A percentile compares a stretch with the other conserved stretches of the same genome.
phyloP scores from a whole-genome alignment of 2,113 vertebrate species.

The Hypomesus transpacificus region DNA sequence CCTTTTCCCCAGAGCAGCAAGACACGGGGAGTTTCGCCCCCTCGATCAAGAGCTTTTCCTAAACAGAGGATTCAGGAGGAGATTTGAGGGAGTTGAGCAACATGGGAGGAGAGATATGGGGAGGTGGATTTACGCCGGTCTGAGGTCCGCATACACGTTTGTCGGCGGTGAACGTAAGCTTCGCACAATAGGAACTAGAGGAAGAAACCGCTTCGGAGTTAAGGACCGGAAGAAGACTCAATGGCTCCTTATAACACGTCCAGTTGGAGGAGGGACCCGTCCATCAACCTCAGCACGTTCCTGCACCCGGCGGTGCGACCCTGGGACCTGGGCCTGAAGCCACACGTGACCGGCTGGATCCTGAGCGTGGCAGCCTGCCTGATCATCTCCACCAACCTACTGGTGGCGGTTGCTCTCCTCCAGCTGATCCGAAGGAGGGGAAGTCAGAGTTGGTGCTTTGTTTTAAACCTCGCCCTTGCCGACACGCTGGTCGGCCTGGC shows the following conservation, averaged over 20 bases:
- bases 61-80: conserved; percentile 1
- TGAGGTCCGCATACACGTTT: too few relatives aligned
- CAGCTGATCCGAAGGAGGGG: conserved; percentile 74
- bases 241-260: conserved; percentile 26
- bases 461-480: conserved; percentile 83
- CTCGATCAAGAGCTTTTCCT: too few relatives aligned
- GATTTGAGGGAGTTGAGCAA: background rate
- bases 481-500: conserved; percentile 81
- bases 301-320: conserved; percentile 1
- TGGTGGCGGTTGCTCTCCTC: conserved; percentile 72
- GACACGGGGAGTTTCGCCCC: too few relatives aligned
- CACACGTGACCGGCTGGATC: conserved; percentile 63
- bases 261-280: background rate
- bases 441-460: conserved; percentile 79
- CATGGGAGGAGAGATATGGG: background rate
- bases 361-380: conserved; percentile 75
- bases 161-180: too few relatives aligned
- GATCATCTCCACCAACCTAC: conserved; percentile 78
- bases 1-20: too few relatives aligned
- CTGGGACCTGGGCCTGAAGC: conserved; percentile 11
- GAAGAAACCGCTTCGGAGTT: background rate
- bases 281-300: background rate
- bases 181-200: background rate
- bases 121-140: background rate
- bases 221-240: background rate